Base-by-base conservation (phyloP, 2,113 vertebrate genomes). In the Craseonycteris thonglongyai region DNA sequence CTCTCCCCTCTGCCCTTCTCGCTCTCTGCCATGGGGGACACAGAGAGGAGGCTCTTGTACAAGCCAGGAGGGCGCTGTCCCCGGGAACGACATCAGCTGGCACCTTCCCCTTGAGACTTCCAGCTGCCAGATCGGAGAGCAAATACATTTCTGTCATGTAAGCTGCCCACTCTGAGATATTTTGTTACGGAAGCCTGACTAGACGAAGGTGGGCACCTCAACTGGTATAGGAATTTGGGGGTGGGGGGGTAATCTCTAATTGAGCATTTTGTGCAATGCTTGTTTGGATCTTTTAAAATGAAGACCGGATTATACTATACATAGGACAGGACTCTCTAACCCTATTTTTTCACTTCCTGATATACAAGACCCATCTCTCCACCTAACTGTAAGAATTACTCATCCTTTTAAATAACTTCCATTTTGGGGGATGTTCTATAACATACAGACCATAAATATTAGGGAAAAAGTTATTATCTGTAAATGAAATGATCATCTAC, bases 341-440 rank as follows among this genome's bases (percentile, higher is more conserved):
- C 76, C 74, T 28, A 61, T 28, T 49, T 90, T 90, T 93, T 83
- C 58, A 93, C 18, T 75, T 85, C 59, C 63, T 85, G 93, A 58
- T 56, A 76, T 30, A 33, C 1, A 75, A 16, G 49, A 75, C 35
- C 69, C 47, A 83, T 81, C 45, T 63, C 88, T 83, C 51, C 22
- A 63, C 71, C 35, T 75, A 61, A 90, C 33, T 72, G 8, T 22
- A 88, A 88, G 40, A 94, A 88, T 33, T n/a, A 75, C 24, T 75
- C 10, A 90, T 40, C 38, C 63, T 93, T 94, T 84, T 22, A 38
- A 95, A 76, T 51, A 93, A 75, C 59, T 49, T 93, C 35, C 59
- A 87, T 69, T 56, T 75, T 21, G 38, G 59, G n/a, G 3, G 14
- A 47, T 79, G 66, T 80, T 79, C 88, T 35, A 75, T 38, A 88